A percentile compares a stretch with the other conserved stretches of the same genome.
Conservation (phyloP, 1,140 invertebrate species). For the Monomorium pharaonis region DNA sequence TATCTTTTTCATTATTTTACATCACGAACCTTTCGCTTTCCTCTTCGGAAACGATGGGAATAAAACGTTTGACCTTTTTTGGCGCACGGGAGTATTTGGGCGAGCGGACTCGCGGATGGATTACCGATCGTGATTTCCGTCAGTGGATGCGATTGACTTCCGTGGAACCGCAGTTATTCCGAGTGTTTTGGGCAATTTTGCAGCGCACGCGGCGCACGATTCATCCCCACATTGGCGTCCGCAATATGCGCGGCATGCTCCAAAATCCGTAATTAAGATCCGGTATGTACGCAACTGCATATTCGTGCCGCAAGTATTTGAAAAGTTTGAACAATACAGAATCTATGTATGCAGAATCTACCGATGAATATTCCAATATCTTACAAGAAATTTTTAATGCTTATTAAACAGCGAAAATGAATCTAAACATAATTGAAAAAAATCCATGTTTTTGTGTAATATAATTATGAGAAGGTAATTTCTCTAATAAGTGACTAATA, state of each 20-base stretch:
- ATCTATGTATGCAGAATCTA: not conserved
- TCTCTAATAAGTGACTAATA: not conserved
- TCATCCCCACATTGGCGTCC: slow-evolving; percentile 29
- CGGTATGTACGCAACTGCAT: slow-evolving; percentile 35
- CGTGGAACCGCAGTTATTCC: slow-evolving; percentile 30
- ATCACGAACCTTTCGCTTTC: not conserved
- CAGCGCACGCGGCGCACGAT: not conserved
- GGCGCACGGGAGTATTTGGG: not conserved
- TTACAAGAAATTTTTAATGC: not conserved
- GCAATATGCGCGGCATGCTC: slow-evolving; percentile 40
- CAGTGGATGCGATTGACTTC: not conserved
- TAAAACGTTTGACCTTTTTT: not conserved
- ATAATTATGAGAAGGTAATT: not conserved
- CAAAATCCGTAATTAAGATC: slow-evolving; percentile 51
- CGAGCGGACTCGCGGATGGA: not conserved
- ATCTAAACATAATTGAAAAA: not conserved
- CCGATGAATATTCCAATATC: not conserved
- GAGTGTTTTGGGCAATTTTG: slow-evolving; percentile 53
- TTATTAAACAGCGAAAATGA: not conserved
- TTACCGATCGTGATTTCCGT: not conserved
- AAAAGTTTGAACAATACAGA: slow-evolving; percentile 22
- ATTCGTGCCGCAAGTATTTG: slow-evolving; percentile 13
- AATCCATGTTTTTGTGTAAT: not conserved
- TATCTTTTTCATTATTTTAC: not conserved
- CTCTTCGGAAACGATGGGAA: not conserved